Evolutionary conservation across 2,888 invertebrate species (phyloP), one percentile per base, ranked within the genome.

Genomic region (Neoascia interrupta): DNA sequence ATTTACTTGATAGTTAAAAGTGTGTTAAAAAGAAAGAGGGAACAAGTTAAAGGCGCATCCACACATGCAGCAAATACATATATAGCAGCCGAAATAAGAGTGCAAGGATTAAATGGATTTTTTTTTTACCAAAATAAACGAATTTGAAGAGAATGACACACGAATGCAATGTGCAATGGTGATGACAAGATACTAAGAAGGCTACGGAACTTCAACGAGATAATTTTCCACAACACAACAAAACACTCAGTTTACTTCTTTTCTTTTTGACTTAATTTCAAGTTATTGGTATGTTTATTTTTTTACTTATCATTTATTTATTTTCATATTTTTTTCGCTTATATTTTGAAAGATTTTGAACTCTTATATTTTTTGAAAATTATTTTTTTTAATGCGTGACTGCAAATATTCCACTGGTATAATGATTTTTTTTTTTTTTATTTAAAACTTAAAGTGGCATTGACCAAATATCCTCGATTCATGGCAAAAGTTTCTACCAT

Each of bases 241-340:
- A 43, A 64, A 64, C 70, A 64, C 68, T 61, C 41, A 58, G 53
- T 81, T 76, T 60, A 39, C 37, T n/a, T n/a, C n/a, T 68, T 76
- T 76, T 75, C 56, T 66, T 81, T 81, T 79, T 73, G 72, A 70
- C 74, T 80, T 73, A 58, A 54, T 58, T 66, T 81, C 61, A 47
- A 54, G 80, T 68, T 68, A 75, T 80, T 69, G 72, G 72, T 69
- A 75, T 64, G 73, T 79, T 64, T 28, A 21, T 58, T 80, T 75
- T 64, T 58, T 54, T 19, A 18, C 45, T 51, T 63, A 34, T 69
- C 37, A 6, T 54, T 72, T 15, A 36, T 5, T 39, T 13, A 11
- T 51, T 28, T 15, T 34, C 15, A 3, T 36, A 6, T 47, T 34
- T 41, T 58, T 70, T 61, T 31, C 31, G 31, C 31, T 31, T 31